Base-by-base conservation (phyloP, 2,113 vertebrate genomes). In the Epinephelus lanceolatus region DNA sequence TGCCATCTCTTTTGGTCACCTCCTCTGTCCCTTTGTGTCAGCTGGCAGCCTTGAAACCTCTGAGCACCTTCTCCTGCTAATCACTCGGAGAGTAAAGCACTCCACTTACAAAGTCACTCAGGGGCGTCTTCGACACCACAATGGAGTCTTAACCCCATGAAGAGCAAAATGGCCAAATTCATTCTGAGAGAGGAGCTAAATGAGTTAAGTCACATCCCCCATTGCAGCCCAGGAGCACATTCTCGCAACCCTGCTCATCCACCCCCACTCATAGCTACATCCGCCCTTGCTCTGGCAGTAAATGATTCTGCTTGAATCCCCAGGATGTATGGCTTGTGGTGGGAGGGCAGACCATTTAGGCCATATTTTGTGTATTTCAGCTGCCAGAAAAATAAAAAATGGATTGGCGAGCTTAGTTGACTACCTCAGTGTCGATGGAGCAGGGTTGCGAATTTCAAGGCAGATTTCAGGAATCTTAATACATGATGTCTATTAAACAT, bases 121-220 rank as follows among this genome's bases (percentile, higher is more conserved):
- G 69, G 67, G 61, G 42, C 72, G 69, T 80, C 23, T 76, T 47
- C 17, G 61, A 80, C 40, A 70, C 37, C 78, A 67, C 80, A 85
- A 78, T 69, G 40, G 45, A 78, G 21, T 51, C 37, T 67, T 40
- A 45, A 56, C 60, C 37, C 49, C 57, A 71, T 49, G 55, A 75
- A 88, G 65, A 83, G 68, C 49, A 80, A 89, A 91, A 85, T 61
- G 40, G 49, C 49, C 72, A 78, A 79, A 78, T 63, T 76, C 23
- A 80, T 81, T 88, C 82, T 63, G 23, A 81, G 61, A 86, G 55
- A 76, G 67, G 57, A 78, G 19, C 71, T 86, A 80, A 91, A 90
- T 61, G 42, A 77, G 74, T 87, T 70, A 75, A 81, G 68, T 78
- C 60, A 79, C 62, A 57, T 42, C 59, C n/a, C 25, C 51, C 47